These are phyloP conservation scores for Amazona vittata DNA, from an alignment of 2,113 vertebrate genomes.

Conservation along the genomic window DNA sequence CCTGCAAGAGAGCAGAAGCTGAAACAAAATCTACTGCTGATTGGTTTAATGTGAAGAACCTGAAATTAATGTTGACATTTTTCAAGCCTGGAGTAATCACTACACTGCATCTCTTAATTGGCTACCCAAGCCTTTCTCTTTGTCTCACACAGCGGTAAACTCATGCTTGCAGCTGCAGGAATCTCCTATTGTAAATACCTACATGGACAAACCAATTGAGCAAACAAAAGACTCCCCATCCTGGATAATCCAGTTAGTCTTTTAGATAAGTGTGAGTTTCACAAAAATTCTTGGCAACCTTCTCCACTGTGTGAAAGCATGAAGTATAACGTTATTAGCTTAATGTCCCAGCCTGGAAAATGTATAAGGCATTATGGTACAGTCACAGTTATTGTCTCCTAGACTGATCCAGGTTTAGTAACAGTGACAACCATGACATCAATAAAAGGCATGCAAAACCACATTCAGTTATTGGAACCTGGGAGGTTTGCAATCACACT, in stretches of 20 bases:
- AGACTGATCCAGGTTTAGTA: constrained; percentile 30
- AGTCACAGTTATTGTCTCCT: constrained; percentile 14
- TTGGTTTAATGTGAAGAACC: neutral
- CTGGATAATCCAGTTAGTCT: constrained; percentile 43
- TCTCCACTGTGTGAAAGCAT: neutral
- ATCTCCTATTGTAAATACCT: neutral
- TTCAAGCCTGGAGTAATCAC: constrained; percentile 10
- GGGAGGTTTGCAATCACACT: neutral
- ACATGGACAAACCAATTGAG: neutral
- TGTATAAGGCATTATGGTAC: neutral
- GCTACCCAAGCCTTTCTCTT: neutral
- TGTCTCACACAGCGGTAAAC: neutral
- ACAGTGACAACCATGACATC: neutral
- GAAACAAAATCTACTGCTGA: neutral
- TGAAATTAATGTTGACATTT: constrained; percentile 10
- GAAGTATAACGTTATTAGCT: neutral
- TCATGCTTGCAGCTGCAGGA: neutral
- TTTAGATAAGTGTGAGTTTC: neutral
- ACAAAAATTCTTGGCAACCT: neutral
- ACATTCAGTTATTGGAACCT: constrained; percentile 35
- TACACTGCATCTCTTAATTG: constrained; percentile 8
- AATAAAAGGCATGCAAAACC: neutral
- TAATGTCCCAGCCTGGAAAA: neutral
- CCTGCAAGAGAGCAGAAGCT: neutral
- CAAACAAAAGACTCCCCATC: constrained; percentile 1